phyloP scores from a whole-genome alignment of 2,113 vertebrate species.

The Mesocricetus auratus region DNA sequence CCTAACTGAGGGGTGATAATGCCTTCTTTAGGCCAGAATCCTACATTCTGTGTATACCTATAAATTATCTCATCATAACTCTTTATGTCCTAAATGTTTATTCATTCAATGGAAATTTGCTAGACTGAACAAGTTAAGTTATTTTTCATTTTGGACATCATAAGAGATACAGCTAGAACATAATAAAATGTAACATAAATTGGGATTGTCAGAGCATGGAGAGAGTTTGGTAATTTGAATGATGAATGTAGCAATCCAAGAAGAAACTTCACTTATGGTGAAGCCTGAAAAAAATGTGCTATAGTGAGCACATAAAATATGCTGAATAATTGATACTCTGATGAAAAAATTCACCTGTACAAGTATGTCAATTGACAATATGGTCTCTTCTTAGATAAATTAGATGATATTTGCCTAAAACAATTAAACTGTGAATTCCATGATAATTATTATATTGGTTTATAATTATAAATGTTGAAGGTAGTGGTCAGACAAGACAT shows the following conservation, averaged over 20 bases:
- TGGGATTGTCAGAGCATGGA: background rate
- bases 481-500: background rate
- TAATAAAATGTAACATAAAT: background rate
- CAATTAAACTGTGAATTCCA: background rate
- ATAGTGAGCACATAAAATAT: background rate
- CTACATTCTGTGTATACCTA: background rate
- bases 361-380: background rate
- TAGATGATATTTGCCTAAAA: background rate
- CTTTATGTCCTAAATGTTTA: background rate
- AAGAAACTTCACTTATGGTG: background rate
- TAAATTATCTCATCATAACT: background rate
- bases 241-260: no score
- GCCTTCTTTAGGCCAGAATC: background rate
- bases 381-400: background rate
- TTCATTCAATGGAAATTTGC: background rate
- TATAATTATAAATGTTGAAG: background rate
- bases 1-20: background rate
- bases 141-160: background rate
- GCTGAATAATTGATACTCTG: background rate
- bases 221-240: background rate
- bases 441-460: background rate
- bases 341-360: background rate
- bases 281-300: background rate
- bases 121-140: background rate
- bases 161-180: background rate